Evolutionary conservation across 2,888 invertebrate species (phyloP).

Genomic region (Lacanobia wlatinum): DNA sequence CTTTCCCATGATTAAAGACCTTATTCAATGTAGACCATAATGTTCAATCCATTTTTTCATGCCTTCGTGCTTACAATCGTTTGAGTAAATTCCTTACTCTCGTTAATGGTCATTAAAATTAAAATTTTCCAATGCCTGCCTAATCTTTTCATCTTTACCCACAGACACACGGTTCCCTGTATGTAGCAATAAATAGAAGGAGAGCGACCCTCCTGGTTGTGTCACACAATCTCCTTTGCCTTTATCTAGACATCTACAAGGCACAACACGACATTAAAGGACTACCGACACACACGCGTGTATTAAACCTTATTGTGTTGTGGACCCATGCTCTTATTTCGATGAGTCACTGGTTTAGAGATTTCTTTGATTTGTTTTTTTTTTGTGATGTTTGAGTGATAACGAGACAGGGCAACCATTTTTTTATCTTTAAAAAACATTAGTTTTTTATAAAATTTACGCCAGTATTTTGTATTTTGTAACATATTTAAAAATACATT

Average conservation of each 20-base stretch:
- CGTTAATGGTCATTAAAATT: conserved; percentile 39
- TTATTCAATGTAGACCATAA: background rate
- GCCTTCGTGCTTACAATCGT: background rate
- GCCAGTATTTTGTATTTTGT: too few relatives aligned
- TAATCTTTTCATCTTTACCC: conserved; percentile 52
- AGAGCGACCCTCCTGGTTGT: conserved; percentile 68
- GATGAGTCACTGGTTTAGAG: conserved; percentile 45
- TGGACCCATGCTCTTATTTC: conserved; percentile 51
- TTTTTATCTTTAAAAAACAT: background rate
- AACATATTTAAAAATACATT: too few relatives aligned
- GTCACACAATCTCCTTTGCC: conserved; percentile 66
- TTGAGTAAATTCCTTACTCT: conserved; percentile 15
- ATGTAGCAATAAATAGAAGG: conserved; percentile 69
- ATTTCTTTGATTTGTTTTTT: conserved; percentile 25
- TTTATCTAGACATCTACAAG: conserved; percentile 86
- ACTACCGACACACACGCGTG: conserved; percentile 79
- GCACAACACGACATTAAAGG: conserved; percentile 79
- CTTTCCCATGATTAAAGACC: background rate
- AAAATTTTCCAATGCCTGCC: conserved; percentile 45
- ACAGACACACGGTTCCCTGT: conserved; percentile 30
- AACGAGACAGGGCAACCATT: background rate
- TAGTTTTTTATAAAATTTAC: too few relatives aligned
- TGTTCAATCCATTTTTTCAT: background rate
- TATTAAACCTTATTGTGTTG: conserved; percentile 69
- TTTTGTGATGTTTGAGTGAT: background rate